Percentiles rank a stretch among this genome's conserved stretches.
Conservation (phyloP, 1,140 invertebrate genomes). For the Grapholita molesta region DNA sequence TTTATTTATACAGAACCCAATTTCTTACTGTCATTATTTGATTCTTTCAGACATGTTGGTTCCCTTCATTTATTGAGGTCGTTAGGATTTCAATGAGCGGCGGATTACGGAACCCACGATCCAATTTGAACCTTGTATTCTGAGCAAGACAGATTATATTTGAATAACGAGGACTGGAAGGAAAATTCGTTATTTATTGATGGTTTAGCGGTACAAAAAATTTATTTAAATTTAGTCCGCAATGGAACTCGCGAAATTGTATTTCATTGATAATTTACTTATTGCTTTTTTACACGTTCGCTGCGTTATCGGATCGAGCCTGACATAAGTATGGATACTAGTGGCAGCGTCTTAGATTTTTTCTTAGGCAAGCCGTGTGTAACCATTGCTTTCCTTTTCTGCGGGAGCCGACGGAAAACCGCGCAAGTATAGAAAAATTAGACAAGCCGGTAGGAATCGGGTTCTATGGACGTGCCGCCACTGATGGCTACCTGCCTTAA, state of each 20-base stretch:
- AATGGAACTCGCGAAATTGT: neutral
- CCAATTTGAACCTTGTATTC: neutral
- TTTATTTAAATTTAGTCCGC: neutral
- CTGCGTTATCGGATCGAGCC: no score
- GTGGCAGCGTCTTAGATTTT: no score
- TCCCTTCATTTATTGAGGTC: slow-evolving; percentile 12
- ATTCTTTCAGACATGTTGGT: neutral
- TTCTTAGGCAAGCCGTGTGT: no score
- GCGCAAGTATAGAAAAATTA: no score
- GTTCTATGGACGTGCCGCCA: no score
- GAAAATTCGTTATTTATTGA: neutral
- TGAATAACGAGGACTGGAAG: neutral
- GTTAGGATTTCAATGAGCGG: slow-evolving; percentile 9
- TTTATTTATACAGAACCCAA: neutral
- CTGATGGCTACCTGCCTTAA: no score
- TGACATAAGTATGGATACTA: no score
- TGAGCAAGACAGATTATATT: neutral
- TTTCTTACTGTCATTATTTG: neutral
- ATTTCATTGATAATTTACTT: no score
- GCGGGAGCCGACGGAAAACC: no score
- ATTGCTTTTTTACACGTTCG: no score
- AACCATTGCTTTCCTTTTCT: no score
- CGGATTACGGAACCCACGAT: neutral
- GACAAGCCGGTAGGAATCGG: no score
- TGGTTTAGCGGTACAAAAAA: neutral